Conservation (phyloP, 2,888 invertebrate species). For the Idaea dimidiata region DNA sequence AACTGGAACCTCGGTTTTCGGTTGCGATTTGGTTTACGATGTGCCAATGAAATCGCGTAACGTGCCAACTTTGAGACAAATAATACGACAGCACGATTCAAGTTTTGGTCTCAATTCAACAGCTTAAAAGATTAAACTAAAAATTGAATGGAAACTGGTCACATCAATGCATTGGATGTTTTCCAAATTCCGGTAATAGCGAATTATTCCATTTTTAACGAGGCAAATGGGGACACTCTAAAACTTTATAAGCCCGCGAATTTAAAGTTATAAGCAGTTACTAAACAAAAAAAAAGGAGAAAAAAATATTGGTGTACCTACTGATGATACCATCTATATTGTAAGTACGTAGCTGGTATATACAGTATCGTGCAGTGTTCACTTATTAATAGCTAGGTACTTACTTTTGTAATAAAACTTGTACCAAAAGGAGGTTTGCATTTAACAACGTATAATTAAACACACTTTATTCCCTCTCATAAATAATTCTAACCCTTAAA, state of each 20-base stretch:
- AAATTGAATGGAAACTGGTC: conserved; percentile 25
- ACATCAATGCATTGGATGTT: conserved; percentile 25
- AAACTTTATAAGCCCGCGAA: neutral
- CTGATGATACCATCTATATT: too few relatives aligned
- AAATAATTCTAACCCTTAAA: conserved; percentile 60
- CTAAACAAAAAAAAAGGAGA: too few relatives aligned
- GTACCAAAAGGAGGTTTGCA: conserved; percentile 1
- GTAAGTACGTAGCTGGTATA: too few relatives aligned
- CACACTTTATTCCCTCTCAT: conserved; percentile 44
- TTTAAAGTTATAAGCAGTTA: neutral
- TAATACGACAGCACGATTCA: conserved; percentile 29
- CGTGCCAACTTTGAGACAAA: conserved; percentile 34
- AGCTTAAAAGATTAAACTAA: conserved; percentile 29
- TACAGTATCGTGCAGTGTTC: too few relatives aligned
- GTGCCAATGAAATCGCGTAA: conserved; percentile 35
- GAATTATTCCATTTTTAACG: neutral
- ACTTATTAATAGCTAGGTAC: neutral
- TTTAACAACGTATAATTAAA: conserved; percentile 36
- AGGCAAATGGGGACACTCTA: neutral
- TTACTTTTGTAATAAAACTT: neutral
- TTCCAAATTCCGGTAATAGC: conserved; percentile 17
- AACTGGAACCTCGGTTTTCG: conserved; percentile 42
- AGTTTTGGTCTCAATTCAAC: conserved; percentile 21
- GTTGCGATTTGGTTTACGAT: conserved; percentile 40
- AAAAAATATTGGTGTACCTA: neutral